Evolutionary conservation across 2,113 vertebrate species (phyloP).

Genomic region (Gasterosteus nipponicus): DNA sequence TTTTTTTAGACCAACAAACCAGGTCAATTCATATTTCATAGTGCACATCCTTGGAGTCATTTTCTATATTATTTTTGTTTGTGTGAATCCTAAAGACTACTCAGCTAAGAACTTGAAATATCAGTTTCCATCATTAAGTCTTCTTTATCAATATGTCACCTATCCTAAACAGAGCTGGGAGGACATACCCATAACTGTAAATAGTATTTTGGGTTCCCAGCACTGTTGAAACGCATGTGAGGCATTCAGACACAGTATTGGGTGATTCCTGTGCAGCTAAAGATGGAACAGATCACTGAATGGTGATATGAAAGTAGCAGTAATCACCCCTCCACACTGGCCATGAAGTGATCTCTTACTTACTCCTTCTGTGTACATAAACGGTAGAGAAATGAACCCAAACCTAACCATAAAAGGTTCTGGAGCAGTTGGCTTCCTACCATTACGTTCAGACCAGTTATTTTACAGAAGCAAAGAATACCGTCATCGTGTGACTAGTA

Average conservation of each 20-base stretch:
- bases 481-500: not conserved
- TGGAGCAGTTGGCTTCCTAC: not conserved
- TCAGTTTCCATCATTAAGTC: not conserved
- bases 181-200: not conserved
- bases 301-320: not conserved
- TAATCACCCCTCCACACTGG: not conserved
- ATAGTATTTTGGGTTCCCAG: too few species aligned
- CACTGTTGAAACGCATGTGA: not conserved
- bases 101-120: not conserved
- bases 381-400: too few species aligned
- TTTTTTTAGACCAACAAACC: not conserved
- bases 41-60: not conserved
- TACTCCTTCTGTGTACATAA: too few species aligned
- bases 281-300: not conserved
- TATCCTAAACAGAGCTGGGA: not conserved
- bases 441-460: not conserved
- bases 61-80: too few species aligned
- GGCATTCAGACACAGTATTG: not conserved
- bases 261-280: not conserved
- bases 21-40: not conserved
- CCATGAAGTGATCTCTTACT: not conserved
- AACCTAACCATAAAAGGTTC: not conserved
- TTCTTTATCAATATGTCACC: not conserved
- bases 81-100: not conserved
- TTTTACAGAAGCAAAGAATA: not conserved